Percentiles rank a stretch among this genome's conserved stretches.
These are phyloP conservation scores for Cossypha caffra DNA, from an alignment of 2,797 vertebrate species.

Conservation along the genomic window DNA sequence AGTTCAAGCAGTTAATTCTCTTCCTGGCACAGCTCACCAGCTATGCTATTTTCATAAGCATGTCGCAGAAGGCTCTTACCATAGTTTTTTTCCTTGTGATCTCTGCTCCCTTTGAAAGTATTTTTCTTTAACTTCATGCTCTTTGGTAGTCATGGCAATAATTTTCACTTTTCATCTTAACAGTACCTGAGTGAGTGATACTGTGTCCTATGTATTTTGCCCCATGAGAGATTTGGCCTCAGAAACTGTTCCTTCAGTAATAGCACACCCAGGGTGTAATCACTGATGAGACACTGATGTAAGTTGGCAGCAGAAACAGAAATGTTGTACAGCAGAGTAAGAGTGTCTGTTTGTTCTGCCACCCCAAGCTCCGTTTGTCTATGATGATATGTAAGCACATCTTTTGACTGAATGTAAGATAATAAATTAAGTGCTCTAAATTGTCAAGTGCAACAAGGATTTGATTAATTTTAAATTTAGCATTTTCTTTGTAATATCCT, in stretches of 20 bases:
- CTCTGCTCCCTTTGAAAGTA: neutral
- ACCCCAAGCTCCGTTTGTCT: neutral
- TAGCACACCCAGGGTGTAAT: neutral
- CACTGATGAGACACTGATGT: neutral
- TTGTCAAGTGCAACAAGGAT: neutral
- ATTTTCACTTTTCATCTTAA: neutral
- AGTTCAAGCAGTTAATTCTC: neutral
- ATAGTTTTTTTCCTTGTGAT: neutral
- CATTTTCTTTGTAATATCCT: neutral
- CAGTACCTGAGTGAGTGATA: neutral
- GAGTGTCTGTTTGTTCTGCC: neutral
- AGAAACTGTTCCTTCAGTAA: neutral
- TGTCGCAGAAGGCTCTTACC: neutral
- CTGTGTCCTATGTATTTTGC: neutral
- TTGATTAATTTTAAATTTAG: neutral
- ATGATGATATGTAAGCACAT: neutral
- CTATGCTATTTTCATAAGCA: slow-evolving; percentile 46
- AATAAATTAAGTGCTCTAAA: neutral
- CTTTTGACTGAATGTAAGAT: neutral
- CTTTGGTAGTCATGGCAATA: neutral
- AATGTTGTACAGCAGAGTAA: neutral
- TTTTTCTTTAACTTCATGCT: neutral
- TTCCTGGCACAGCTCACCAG: slow-evolving; percentile 26
- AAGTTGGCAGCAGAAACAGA: neutral
- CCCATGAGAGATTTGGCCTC: neutral